Evolutionary conservation across 1,140 invertebrate genomes (phyloP), one percentile per base, ranked within the genome.

Genomic region (Camponotus vicinus): DNA sequence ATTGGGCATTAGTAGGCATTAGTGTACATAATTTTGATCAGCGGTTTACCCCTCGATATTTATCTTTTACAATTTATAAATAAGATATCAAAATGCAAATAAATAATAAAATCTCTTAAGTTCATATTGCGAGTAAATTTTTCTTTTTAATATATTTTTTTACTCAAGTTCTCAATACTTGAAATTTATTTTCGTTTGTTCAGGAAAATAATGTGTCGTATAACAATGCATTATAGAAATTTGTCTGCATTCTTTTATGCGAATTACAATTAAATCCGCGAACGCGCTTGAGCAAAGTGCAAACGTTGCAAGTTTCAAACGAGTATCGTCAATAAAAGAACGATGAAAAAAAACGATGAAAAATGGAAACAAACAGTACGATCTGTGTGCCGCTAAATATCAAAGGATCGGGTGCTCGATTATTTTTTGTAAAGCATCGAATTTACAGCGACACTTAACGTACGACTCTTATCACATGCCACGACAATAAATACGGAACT

Each of bases 261-360:
- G 13, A 64, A n/a, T 18, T 34, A 40, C 40, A 3, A 32, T 0
- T 5, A 8, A 27, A 27, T 52, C 55, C 37, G 11, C 49, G 13
- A 69, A n/a, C 63, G n/a, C 13, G 45, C 34, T 55, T 27, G 77
- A 69, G 37, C 37, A 45, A 49, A 55, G 40, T 59, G 40, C 55
- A 18, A 71, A 34, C 40, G 40, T 37, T 73, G 42, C 69, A 73
- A 75, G 27, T 34, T 40, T 73, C 37, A 82, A 11, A 13, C 27
- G 37, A 45, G 67, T 75, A 61, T 61, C 67, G 40, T n/a, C 18
- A 42, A 71, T 83, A 83, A 73, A 71, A 71, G 27, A 49, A 69
- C 1, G 37, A 40, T 21, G 21, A 37, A 37, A 61, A 45, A 63
- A 83, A 61, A 40, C 37, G 15, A 15, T 21, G 55, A 61, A n/a